Conservation (phyloP, 2,113 vertebrate genomes). For the Spheniscus mendiculus region DNA sequence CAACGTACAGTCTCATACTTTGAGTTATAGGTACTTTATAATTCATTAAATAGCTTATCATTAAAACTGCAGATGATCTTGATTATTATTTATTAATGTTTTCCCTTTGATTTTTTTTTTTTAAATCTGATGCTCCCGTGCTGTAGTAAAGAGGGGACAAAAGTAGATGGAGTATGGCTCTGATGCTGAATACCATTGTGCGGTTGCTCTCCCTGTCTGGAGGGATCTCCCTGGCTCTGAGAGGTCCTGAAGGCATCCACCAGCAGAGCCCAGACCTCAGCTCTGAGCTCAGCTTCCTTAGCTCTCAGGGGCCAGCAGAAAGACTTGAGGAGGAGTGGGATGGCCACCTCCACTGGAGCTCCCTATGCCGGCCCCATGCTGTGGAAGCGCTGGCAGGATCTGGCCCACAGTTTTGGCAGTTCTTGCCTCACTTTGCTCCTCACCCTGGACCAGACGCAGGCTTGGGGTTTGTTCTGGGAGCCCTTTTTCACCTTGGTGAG, state of each 20-base stretch:
- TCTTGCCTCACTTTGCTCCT: neutral
- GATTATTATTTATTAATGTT: slow-evolving; percentile 76
- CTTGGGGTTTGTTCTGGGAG: neutral
- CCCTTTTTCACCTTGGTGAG: neutral
- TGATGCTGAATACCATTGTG: neutral
- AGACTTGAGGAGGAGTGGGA: neutral
- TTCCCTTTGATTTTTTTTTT: slow-evolving; percentile 57
- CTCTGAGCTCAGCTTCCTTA: neutral
- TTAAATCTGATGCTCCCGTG: neutral
- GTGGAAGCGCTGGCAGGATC: neutral
- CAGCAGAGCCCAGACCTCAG: neutral
- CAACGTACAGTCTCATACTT: slow-evolving; percentile 70
- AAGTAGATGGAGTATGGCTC: neutral
- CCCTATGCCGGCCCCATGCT: rapidly evolving
- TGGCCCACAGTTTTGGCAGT: neutral
- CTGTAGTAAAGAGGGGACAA: neutral
- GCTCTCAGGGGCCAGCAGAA: neutral
- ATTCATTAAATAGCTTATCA: slow-evolving; percentile 74
- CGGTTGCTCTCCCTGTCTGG: neutral
- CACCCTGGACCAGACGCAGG: too few relatives aligned
- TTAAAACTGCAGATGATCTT: slow-evolving; percentile 73
- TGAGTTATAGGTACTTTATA: slow-evolving; percentile 74
- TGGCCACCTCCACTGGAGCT: neutral
- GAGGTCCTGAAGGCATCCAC: neutral
- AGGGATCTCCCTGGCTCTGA: neutral